Evolutionary conservation across 1,140 invertebrate genomes (phyloP), one percentile per base, ranked within the genome.

Genomic region (Drosophila sp.): DNA sequence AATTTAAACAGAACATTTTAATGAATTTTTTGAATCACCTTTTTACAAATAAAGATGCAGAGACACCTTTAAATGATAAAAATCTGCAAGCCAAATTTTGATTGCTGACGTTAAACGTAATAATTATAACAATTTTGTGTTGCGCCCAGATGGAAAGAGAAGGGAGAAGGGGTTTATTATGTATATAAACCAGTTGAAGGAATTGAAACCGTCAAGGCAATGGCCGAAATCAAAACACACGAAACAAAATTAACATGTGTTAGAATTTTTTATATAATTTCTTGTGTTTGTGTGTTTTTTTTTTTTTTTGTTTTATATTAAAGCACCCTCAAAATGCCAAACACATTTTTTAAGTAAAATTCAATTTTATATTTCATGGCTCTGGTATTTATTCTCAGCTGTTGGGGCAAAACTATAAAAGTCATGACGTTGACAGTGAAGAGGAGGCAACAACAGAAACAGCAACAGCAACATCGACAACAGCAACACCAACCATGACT

Each of bases 351-450:
- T 54, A 40, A 33, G 35, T 47, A 50, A 41, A 67, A 66, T 47
- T 67, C 44, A 60, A 60, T 27, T 27, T 27, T 41, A 30, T 63
- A 50, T 61, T 30, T 44, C 17, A 61, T 56, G 27, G 8, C 33
- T 35, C 44, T 38, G 44, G 5, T 11, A 38, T 11, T 11, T 38
- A 44, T 54, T 72, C 70, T 66, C 58, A 30, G 25, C 38, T 25
- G 50, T 29, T 61, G 5, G 17, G 32, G 57, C 60, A 65, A 44
- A 58, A 68, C 66, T 74, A 66, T 69, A 66, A 76, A 62, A 64
- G n/a, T 63, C 30, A 66, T 83, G 70, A 71, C 75, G 80, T 79
- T 83, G 67, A 66, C 70, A 65, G 66, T 64, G 54, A 70, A 80
- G 70, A 62, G 63, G 50, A 64, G 44, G 44, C 44, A 50, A 62